Percentiles rank a stretch among this genome's conserved stretches.
These are phyloP conservation scores for Dryobota labecula DNA, from an alignment of 2,888 invertebrate genomes.

Conservation along the genomic window DNA sequence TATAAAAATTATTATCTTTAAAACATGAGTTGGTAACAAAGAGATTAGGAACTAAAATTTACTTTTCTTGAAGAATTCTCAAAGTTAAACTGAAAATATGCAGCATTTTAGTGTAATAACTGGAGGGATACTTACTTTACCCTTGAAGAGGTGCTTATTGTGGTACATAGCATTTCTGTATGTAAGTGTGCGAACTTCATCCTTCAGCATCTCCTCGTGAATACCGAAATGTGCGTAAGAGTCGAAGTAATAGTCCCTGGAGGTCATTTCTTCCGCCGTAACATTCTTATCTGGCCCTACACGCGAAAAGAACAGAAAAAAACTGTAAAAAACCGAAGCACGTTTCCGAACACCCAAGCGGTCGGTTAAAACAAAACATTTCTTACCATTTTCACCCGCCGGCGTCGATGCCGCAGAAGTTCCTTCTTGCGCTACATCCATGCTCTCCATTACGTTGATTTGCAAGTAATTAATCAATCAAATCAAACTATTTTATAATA, in stretches of 20 bases:
- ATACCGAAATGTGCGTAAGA: slow-evolving; percentile 99
- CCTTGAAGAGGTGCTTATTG: slow-evolving; percentile 99
- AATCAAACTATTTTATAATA: slow-evolving; percentile 70
- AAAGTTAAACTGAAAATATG: neutral
- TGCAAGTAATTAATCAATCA: slow-evolving; percentile 73
- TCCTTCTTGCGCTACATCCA: slow-evolving; percentile 88
- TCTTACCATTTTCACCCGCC: slow-evolving; percentile 86
- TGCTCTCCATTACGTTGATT: slow-evolving; percentile 86
- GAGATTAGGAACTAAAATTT: slow-evolving; percentile 15
- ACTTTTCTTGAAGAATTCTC: neutral
- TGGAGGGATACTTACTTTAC: slow-evolving; percentile 90
- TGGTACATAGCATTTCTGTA: slow-evolving; percentile 99
- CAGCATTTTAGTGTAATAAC: slow-evolving; percentile 1
- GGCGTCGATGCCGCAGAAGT: slow-evolving; percentile 85
- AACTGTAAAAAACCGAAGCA: slow-evolving; percentile 77
- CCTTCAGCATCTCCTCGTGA: slow-evolving; percentile 99
- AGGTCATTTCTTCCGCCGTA: slow-evolving; percentile 99
- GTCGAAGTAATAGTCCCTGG: slow-evolving; percentile 99
- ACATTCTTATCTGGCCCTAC: slow-evolving; percentile 90
- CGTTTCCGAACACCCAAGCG: slow-evolving; percentile 79
- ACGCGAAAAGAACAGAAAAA: slow-evolving; percentile 63
- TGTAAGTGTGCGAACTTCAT: slow-evolving; percentile 99
- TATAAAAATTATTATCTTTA: slow-evolving; percentile 33
- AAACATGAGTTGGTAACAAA: slow-evolving; percentile 51
- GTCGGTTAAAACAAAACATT: slow-evolving; percentile 65